Base-by-base conservation (phyloP, 1,140 invertebrate species). In the Lucilia cuprina region DNA sequence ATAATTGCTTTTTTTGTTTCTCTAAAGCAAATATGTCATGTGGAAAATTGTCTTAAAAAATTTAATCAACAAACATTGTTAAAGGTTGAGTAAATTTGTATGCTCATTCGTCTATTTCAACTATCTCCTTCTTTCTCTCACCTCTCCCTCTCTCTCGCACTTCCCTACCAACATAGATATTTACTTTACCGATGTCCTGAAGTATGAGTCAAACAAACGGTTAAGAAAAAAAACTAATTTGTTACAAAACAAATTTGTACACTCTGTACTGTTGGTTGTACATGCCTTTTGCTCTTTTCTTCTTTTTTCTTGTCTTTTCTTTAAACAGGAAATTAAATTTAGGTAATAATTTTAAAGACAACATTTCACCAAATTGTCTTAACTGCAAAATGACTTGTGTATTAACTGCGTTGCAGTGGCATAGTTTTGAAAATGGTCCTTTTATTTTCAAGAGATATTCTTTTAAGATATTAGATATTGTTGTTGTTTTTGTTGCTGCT, bases 1-100 rank as follows among this genome's bases (percentile, higher is more conserved):
- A 49, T 78, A 78, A 78, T 78, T 78, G 41, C 5, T 47, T 78
- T 78, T 78, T 78, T 34, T 78, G n/a, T n/a, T n/a, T n/a, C n/a
- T 78, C 8, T 78, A 17, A 47, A 78, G 13, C 41, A 49, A 78
- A 78, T 19, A 78, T 78, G 77, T 49, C 77, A 78, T 78, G 77
- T 78, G 77, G 77, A 78, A 78, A 78, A 78, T 78, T 78, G 77
- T 78, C 35, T 78, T n/a, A 49, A 17, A 78, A 78, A 78, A 78
- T 78, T 47, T 78, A 78, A 78, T 78, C 77, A 78, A 78, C 21
- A 41, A 47, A 49, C 77, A 78, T 78, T 78, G 77, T 78, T 78
- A 47, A 78, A 49, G 41, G 77, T 21, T 78, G n/a, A 78, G 21
- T 47, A 78, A 78, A 78, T 49, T 78, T 49, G 34, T 17, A 41